Evolutionary conservation across 2,888 invertebrate genomes (phyloP).

Genomic region (Mechanitis messenoides): DNA sequence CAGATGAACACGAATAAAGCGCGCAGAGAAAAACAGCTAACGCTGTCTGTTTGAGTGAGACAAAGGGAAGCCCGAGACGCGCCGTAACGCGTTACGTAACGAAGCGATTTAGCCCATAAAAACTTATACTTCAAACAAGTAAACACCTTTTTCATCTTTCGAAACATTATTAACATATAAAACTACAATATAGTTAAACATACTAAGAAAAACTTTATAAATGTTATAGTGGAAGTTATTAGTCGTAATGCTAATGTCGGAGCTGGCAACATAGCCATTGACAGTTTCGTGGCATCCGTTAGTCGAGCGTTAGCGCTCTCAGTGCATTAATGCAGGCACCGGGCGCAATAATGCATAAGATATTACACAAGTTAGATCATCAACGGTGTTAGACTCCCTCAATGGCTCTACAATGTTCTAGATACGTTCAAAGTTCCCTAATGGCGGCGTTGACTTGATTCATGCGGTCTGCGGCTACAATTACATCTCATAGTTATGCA

Average conservation of each 20-base stretch:
- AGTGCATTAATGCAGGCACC: slow-evolving; percentile 53
- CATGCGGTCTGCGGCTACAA: slow-evolving; percentile 41
- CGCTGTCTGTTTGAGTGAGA: no score
- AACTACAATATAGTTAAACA: no score
- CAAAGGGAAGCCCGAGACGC: no score
- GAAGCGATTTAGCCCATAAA: no score
- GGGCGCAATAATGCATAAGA: slow-evolving; percentile 57
- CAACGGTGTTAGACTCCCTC: slow-evolving; percentile 48
- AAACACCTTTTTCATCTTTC: no score
- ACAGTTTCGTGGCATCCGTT: slow-evolving; percentile 13
- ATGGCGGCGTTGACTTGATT: slow-evolving; percentile 49
- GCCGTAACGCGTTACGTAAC: no score
- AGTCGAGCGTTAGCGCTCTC: slow-evolving; percentile 12
- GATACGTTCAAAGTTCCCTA: slow-evolving; percentile 47
- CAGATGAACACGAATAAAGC: no score
- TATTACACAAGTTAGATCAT: slow-evolving; percentile 65
- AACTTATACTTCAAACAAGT: no score
- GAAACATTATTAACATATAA: no score
- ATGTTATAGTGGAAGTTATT: slow-evolving; percentile 4
- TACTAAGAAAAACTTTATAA: no score
- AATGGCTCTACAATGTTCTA: slow-evolving; percentile 45
- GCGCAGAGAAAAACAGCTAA: no score
- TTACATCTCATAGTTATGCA: slow-evolving; percentile 10
- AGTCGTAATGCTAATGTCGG: slow-evolving; percentile 10
- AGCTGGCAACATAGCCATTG: slow-evolving; percentile 20